phyloP scores from a whole-genome alignment of 2,888 invertebrate species.

The Aphidius colemani region DNA sequence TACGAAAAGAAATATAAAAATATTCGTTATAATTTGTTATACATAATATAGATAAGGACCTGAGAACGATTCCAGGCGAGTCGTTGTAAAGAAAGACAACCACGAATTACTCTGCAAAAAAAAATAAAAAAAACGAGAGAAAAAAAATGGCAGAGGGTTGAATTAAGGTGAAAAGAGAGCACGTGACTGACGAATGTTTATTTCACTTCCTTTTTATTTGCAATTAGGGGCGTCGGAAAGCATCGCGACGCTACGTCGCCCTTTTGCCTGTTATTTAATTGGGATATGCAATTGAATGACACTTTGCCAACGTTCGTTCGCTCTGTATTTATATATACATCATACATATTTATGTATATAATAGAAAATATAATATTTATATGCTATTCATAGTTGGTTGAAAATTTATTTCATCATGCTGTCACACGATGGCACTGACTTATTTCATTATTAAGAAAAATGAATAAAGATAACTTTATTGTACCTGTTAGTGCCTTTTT shows the following conservation, averaged over 20 bases:
- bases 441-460: background rate
- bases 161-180: slow-evolving; percentile 23
- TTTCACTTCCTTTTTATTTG: slow-evolving; percentile 49
- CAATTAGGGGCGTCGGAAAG: slow-evolving; percentile 57
- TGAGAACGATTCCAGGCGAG: slow-evolving; percentile 29
- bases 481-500: no score
- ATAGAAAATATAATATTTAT: background rate
- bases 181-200: slow-evolving; percentile 43
- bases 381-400: no score
- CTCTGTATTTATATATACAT: slow-evolving; percentile 1
- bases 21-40: slow-evolving; percentile 3
- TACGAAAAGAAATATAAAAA: background rate
- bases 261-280: slow-evolving; percentile 61
- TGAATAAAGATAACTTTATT: background rate
- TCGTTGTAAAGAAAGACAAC: slow-evolving; percentile 11
- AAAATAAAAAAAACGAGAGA: slow-evolving; percentile 20
- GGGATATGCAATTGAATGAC: slow-evolving; percentile 59
- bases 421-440: no score
- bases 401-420: background rate
- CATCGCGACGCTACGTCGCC: slow-evolving; percentile 58
- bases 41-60: slow-evolving; percentile 15
- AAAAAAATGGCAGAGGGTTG: slow-evolving; percentile 33
- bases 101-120: background rate
- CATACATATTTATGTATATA: background rate
- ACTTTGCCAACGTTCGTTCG: slow-evolving; percentile 43